Base-by-base conservation (phyloP, 64 coral and sea anemone genomes). In the Trachythela sp. region DNA sequence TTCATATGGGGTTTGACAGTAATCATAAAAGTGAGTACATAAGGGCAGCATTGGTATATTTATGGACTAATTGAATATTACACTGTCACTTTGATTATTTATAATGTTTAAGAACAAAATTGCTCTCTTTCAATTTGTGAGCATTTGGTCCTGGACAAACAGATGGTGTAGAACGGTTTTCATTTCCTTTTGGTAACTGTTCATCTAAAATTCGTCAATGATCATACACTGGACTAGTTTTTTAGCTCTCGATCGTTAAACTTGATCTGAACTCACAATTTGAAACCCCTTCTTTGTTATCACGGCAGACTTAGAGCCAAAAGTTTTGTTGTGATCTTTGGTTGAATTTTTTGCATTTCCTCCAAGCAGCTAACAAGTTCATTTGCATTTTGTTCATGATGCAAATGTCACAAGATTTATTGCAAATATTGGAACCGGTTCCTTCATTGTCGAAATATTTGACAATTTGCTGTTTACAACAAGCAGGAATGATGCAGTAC, bases 401-500 rank as follows among this genome's bases (percentile, higher is more conserved):
- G 48, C 54, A 37, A 11, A 34, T 40, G 37, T 87, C 51, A 59
- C 85, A 87, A 13, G 85, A 58, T 34, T 60, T 33, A 34, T 87
- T 54, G 32, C 85, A 87, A 0, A 87, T 22, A 36, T 87, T 48
- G 0, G 17, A 48, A 59, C 48, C 56, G 10, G 2, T 9, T 0
- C 29, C 52, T 36, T 58, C 36, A 9, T 51, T 39, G 31, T 87
- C 88, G 76, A 89, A 89, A 36, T 89, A 83, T 1, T 80, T 13
- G 5, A 89, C 37, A 13, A 89, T 80, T 80, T 83, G 88, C 49
- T 77, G 40, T 83, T 41, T 52, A 30, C 89, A 37, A 40, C 89
- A 90, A 31, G 38, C 70, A 18, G 85, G 85, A 36, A 4, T 92
- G 32, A 92, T 92, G 35, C 90, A 92, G 84, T 87, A 92, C 39